phyloP scores from a whole-genome alignment of 2,888 invertebrate species.

The Mythimna albipuncta region DNA sequence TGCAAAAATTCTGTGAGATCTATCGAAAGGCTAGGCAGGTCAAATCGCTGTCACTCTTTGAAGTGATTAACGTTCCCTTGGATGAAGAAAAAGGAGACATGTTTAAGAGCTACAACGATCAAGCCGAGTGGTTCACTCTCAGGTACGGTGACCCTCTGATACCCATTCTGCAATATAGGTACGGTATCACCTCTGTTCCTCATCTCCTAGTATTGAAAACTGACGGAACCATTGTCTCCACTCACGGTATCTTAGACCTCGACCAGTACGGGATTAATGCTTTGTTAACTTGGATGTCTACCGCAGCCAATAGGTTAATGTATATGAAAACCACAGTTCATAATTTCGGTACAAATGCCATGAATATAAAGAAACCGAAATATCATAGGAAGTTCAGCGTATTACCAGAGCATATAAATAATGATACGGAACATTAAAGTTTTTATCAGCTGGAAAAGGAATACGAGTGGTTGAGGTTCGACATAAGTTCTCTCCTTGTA shows the following conservation, averaged over 20 bases:
- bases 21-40: slow-evolving; percentile 79
- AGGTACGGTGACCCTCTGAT: slow-evolving; percentile 77
- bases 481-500: not conserved
- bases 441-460: not conserved
- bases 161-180: slow-evolving; percentile 74
- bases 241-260: slow-evolving; percentile 78
- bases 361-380: slow-evolving; percentile 45
- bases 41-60: slow-evolving; percentile 82
- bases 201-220: slow-evolving; percentile 74
- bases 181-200: slow-evolving; percentile 78
- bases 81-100: slow-evolving; percentile 76
- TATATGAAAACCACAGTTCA: slow-evolving; percentile 71
- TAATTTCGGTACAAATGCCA: slow-evolving; percentile 59
- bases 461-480: not conserved
- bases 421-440: not conserved
- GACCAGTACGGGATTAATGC: slow-evolving; percentile 83
- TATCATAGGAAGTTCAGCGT: slow-evolving; percentile 69
- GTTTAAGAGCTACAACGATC: slow-evolving; percentile 69
- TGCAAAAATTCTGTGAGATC: slow-evolving; percentile 78
- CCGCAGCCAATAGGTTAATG: slow-evolving; percentile 63
- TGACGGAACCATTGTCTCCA: slow-evolving; percentile 77
- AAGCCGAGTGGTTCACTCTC: slow-evolving; percentile 87
- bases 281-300: slow-evolving; percentile 80
- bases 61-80: slow-evolving; percentile 83
- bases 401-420: not conserved